A percentile compares a stretch with the other conserved stretches of the same genome.
Conservation (phyloP, 2,888 invertebrate genomes). For the Zeuzera pyrina region DNA sequence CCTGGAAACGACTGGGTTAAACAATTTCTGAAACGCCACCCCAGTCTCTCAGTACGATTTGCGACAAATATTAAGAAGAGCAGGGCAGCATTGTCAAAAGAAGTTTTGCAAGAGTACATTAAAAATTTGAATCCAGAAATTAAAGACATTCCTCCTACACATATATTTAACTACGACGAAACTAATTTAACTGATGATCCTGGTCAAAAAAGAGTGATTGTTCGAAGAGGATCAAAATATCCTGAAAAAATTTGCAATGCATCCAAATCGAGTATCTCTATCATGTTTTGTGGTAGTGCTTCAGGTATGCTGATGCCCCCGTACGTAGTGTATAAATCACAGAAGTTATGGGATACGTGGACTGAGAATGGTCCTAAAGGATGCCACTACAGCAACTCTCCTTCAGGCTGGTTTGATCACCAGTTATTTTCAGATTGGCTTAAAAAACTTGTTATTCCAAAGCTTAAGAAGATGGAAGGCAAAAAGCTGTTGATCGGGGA, state of each 20-base stretch:
- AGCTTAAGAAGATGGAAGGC: too few species aligned
- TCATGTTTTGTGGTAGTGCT: constrained; percentile 27
- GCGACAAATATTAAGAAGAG: too few species aligned
- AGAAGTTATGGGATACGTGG: constrained; percentile 28
- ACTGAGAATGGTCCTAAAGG: constrained; percentile 25
- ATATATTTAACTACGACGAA: neutral
- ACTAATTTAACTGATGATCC: constrained; percentile 16
- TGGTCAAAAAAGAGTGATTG: constrained; percentile 12
- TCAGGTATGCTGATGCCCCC: constrained; percentile 20
- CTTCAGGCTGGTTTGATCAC: constrained; percentile 20
- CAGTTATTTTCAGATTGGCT: constrained; percentile 15
- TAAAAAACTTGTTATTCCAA: too few species aligned
- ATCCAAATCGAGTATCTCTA: constrained; percentile 20
- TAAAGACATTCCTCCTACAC: neutral
- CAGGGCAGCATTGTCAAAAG: too few species aligned
- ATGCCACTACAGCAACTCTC: constrained; percentile 23
- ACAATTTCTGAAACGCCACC: too few species aligned
- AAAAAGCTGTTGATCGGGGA: too few species aligned
- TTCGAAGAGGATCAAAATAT: constrained; percentile 20
- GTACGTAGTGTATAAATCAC: constrained; percentile 25
- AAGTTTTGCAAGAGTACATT: too few species aligned
- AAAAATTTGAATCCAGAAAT: too few species aligned
- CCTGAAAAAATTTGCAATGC: constrained; percentile 23
- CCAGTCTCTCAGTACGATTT: too few species aligned
- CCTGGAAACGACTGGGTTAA: too few species aligned